Evolutionary conservation across 1,140 invertebrate species (phyloP).

Genomic region (Ladona fulva): DNA sequence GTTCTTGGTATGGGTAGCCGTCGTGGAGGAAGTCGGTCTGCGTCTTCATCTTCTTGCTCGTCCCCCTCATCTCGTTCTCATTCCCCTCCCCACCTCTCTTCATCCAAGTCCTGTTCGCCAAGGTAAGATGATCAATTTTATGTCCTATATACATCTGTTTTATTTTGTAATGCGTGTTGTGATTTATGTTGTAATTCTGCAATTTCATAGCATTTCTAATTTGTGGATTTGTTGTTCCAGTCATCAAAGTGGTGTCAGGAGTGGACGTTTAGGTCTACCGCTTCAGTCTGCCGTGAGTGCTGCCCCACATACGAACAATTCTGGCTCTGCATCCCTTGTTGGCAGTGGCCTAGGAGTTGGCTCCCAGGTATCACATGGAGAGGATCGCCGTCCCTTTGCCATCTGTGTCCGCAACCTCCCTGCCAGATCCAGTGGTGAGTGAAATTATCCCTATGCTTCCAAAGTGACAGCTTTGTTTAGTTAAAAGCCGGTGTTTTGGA

Average conservation of each 20-base stretch:
- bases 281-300: slow-evolving; percentile 37
- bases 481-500: not conserved
- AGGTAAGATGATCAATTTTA: slow-evolving; percentile 28
- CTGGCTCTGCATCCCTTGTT: slow-evolving; percentile 35
- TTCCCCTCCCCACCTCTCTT: not conserved
- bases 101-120: slow-evolving; percentile 28
- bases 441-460: no score
- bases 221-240: slow-evolving; percentile 12
- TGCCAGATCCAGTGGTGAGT: slow-evolving; percentile 61
- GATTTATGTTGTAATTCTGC: no score
- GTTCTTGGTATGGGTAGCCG: not conserved
- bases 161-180: no score
- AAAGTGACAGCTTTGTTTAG: not conserved
- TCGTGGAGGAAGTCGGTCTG: slow-evolving; percentile 27
- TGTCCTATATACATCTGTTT: no score
- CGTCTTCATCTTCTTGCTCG: slow-evolving; percentile 31
- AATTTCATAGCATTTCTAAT: no score
- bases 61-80: slow-evolving; percentile 26
- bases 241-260: slow-evolving; percentile 31
- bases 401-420: slow-evolving; percentile 89
- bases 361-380: slow-evolving; percentile 34
- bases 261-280: slow-evolving; percentile 31
- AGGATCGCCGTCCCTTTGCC: slow-evolving; percentile 68
- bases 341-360: not conserved
- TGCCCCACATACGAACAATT: slow-evolving; percentile 32